Base-by-base conservation (phyloP, 2,797 vertebrate genomes). In the Philypnodon macrostomus region DNA sequence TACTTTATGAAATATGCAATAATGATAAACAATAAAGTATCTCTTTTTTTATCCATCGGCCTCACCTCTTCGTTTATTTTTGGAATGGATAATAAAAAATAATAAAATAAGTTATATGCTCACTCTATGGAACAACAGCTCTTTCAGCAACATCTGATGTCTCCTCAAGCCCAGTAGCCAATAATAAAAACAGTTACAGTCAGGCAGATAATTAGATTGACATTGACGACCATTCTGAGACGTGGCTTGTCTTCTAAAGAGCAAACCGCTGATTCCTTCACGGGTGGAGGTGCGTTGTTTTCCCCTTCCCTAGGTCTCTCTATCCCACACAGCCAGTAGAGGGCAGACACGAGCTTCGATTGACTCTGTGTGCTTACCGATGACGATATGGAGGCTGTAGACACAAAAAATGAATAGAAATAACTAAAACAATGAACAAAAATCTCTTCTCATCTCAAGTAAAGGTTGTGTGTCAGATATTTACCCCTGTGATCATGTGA, bases 321-420 rank as follows among this genome's bases (percentile, higher is more conserved):
- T 93, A 98, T 88, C 47, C 95, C 96, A 15, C 97, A 99, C 49
- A 99, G 75, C 95, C 95, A 98, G 75, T 92, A 84, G 15, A 94
- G 2, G 39, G 85, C 72, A 10, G 80, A 83, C 67, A 79, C 54
- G 49, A 92, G 70, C 63, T 63, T 84, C 53, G 88, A 89, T 30
- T 60, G 70, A 42, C 41, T 66, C n/a, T 8, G 58, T 17, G 35
- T 0, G 2, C 58, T 67, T 38, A 58, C 45, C 29, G 12, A 14
- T 0, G 71, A 75, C n/a, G 63, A 61, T 9, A 27, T 51, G 4
- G 72, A 70, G 18, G 73, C 88, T 86, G 55, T 33, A 51, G 13
- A 52, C n/a, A n/a, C n/a, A n/a, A n/a, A n/a, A n/a, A n/a, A n/a
- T n/a, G n/a, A n/a, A n/a, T n/a, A 23, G 48, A 42, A 5, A 45